Percentiles rank a stretch among this genome's conserved stretches.
Conservation (phyloP, 2,888 invertebrate genomes). For the Chalcosyrphus nemorum region DNA sequence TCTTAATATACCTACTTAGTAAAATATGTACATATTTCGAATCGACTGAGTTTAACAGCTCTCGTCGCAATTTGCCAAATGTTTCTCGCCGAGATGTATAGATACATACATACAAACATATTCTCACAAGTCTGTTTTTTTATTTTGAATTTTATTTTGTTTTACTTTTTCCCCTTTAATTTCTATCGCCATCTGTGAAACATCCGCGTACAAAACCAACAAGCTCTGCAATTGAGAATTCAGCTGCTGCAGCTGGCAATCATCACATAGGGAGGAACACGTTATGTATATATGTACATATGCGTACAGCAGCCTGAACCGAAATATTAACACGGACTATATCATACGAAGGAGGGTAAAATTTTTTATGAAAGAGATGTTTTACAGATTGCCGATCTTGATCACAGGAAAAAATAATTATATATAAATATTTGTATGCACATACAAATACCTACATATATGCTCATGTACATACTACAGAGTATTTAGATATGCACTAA, state of each 20-base stretch:
- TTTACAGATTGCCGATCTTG: constrained; percentile 50
- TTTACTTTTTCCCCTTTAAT: constrained; percentile 31
- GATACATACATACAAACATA: neutral
- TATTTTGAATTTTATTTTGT: constrained; percentile 14
- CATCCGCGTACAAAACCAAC: constrained; percentile 64
- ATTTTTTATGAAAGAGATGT: constrained; percentile 34
- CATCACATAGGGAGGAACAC: constrained; percentile 51
- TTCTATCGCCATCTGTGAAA: constrained; percentile 69
- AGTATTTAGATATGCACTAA: too few species aligned
- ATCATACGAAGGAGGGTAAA: neutral
- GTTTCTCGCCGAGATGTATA: constrained; percentile 1
- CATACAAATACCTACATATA: too few species aligned
- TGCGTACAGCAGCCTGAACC: constrained; percentile 26
- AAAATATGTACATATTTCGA: too few species aligned
- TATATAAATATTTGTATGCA: too few species aligned
- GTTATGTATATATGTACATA: neutral
- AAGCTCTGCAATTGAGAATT: constrained; percentile 64
- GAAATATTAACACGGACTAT: constrained; percentile 7
- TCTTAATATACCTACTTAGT: constrained; percentile 60
- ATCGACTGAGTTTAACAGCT: constrained; percentile 54
- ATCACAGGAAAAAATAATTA: neutral
- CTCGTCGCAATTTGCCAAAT: constrained; percentile 61
- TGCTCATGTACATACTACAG: too few species aligned
- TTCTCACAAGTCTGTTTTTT: neutral
- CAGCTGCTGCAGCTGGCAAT: constrained; percentile 72